Base-by-base conservation (phyloP, 1,140 invertebrate genomes). In the Odontomachus brunneus region DNA sequence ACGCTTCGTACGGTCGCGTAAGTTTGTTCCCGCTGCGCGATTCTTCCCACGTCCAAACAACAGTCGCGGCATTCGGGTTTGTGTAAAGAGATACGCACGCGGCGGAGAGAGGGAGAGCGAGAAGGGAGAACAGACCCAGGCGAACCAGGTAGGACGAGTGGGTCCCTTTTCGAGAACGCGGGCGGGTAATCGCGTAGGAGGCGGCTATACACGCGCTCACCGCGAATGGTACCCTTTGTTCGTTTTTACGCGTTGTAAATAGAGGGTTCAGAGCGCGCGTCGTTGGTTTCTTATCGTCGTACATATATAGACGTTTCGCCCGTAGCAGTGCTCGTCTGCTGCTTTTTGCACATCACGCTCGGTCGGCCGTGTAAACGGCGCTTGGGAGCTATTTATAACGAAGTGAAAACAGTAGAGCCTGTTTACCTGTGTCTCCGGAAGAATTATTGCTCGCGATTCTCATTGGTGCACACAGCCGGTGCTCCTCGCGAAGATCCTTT, bases 401-500 rank as follows among this genome's bases (percentile, higher is more conserved):
- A 19, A 63, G 26, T 63, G 29, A 75, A 75, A 63, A 63, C 38
- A 59, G 24, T 19, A 29, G 12, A 75, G 49, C 24, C 38, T 24
- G 48, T 62, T 74, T 48, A 44, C 33, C 33, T 73, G 12, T 24
- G 57, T 63, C n/a, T n/a, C 17, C 15, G 3, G 22, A 48, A 38
- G 38, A 49, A 74, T 74, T 74, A 49, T 74, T 62, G 19, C 5
- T 48, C 57, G 71, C 15, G 17, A 74, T 62, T 62, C 22, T 73
- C 33, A 24, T 26, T 51, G 11, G 49, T 15, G 29, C 17, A n/a
- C n/a, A n/a, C n/a, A 14, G 48, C 9, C 67, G 17, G 17, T 7
- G 24, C n/a, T 29, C 22, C 26, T 29, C 59, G 26, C 59, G 17
- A 14, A n/a, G 26, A 62, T 17, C 24, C 26, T n/a, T 53, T 19